A percentile compares a stretch with the other conserved stretches of the same genome.
phyloP scores from a whole-genome alignment of 2,113 vertebrate species.

The Chaetodon auriga region DNA sequence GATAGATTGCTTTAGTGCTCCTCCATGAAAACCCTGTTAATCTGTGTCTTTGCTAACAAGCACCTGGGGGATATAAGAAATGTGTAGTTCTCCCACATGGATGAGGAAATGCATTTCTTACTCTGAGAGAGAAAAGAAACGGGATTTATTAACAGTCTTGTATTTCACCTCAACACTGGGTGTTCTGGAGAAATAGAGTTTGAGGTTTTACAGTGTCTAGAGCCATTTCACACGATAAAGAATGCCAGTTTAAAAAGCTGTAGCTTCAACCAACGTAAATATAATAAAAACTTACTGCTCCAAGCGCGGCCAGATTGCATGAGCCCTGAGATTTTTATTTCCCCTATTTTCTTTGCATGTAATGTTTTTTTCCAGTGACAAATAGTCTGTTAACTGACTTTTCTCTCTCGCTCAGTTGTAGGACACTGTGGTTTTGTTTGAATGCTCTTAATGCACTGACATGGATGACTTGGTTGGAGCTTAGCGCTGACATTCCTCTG shows the following conservation, averaged over 20 bases:
- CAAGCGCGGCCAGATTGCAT: slow-evolving; percentile 28
- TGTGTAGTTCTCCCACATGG: slow-evolving; percentile 43
- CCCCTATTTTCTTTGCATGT: slow-evolving; percentile 31
- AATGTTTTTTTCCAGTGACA: slow-evolving; percentile 37
- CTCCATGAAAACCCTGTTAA: slow-evolving; percentile 51
- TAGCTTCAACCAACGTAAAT: slow-evolving; percentile 75
- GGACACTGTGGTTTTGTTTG: slow-evolving; percentile 64
- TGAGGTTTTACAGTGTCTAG: slow-evolving; percentile 57
- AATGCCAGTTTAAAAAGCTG: slow-evolving; percentile 52
- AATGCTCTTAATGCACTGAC: slow-evolving; percentile 50
- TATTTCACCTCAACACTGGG: slow-evolving; percentile 60
- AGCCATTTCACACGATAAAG: slow-evolving; percentile 55
- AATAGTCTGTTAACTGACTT: slow-evolving; percentile 38
- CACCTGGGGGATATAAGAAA: slow-evolving; percentile 56
- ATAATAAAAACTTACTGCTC: slow-evolving; percentile 61
- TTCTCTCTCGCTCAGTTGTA: slow-evolving; percentile 24
- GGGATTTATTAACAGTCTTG: slow-evolving; percentile 68
- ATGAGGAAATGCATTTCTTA: slow-evolving; percentile 69
- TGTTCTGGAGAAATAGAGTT: slow-evolving; percentile 53
- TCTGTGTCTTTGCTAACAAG: slow-evolving; percentile 70
- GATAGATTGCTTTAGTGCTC: slow-evolving; percentile 71
- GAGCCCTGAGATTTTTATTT: slow-evolving; percentile 53
- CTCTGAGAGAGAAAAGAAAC: slow-evolving; percentile 42
- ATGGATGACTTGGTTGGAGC: slow-evolving; percentile 59
- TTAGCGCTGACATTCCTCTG: slow-evolving; percentile 48